phyloP scores from a whole-genome alignment of 1,140 invertebrate genomes.

The Babylonia areolata region DNA sequence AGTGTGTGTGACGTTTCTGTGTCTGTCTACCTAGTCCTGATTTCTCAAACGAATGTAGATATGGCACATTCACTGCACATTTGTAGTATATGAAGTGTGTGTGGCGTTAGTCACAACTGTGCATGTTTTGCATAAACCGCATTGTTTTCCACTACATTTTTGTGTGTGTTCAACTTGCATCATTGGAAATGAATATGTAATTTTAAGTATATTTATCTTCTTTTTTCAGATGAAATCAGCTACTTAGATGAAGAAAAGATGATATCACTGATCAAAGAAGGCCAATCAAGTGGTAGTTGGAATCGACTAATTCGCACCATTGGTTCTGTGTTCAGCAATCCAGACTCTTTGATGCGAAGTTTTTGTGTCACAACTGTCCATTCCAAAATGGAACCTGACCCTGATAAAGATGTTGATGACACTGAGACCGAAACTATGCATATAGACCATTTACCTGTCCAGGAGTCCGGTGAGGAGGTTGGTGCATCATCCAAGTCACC shows the following conservation, averaged over 20 bases:
- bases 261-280: slow-evolving; percentile 81
- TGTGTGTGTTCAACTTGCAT: no score
- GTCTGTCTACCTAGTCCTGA: no score
- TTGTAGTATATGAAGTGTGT: no score
- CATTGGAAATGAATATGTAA: no score
- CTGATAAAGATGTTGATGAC: slow-evolving; percentile 81
- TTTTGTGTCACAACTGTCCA: slow-evolving; percentile 76
- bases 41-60: no score
- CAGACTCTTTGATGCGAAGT: slow-evolving; percentile 83
- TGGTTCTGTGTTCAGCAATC: slow-evolving; percentile 84
- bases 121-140: no score
- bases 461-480: slow-evolving; percentile 27
- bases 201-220: no score
- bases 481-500: neutral
- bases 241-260: slow-evolving; percentile 82
- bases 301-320: slow-evolving; percentile 83
- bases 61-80: no score
- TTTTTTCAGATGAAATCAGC: slow-evolving; percentile 49
- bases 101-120: no score
- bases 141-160: no score
- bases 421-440: slow-evolving; percentile 47
- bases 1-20: no score
- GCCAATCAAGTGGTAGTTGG: slow-evolving; percentile 81
- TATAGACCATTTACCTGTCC: slow-evolving; percentile 21
- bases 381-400: slow-evolving; percentile 76